Evolutionary conservation across 2,113 vertebrate species (phyloP).

Genomic region (Vulpes vulpes): DNA sequence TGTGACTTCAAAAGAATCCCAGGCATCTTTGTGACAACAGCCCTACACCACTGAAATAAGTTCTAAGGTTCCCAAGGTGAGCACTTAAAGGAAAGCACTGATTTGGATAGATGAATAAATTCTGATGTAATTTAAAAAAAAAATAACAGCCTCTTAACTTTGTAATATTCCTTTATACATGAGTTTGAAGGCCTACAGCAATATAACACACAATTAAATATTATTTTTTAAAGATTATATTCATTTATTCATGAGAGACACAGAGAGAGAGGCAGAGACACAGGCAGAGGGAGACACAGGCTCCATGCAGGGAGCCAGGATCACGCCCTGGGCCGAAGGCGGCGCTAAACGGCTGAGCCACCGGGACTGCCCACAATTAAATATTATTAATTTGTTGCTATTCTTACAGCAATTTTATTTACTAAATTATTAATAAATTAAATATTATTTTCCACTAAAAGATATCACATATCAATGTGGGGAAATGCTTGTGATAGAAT

Average conservation of each 20-base stretch:
- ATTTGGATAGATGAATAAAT: background rate
- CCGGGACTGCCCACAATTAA: background rate
- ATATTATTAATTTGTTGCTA: background rate
- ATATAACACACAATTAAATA: background rate
- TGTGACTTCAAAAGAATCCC: background rate
- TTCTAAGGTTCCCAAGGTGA: background rate
- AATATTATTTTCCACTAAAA: background rate
- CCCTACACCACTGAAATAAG: background rate
- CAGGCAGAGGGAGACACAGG: background rate
- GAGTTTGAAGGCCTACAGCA: background rate
- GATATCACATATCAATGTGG: background rate
- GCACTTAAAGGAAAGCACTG: background rate
- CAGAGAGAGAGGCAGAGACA: background rate
- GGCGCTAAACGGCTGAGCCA: background rate
- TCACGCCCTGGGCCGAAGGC: background rate
- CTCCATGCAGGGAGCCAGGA: background rate
- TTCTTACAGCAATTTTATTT: background rate
- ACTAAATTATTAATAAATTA: background rate
- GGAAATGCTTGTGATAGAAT: background rate
- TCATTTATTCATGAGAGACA: background rate
- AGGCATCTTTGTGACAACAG: background rate
- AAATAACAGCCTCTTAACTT: background rate
- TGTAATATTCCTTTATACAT: background rate
- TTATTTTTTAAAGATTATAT: background rate
- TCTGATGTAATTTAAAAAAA: background rate